phyloP scores from a whole-genome alignment of 2,797 vertebrate genomes.

The Gambelia wislizenii region DNA sequence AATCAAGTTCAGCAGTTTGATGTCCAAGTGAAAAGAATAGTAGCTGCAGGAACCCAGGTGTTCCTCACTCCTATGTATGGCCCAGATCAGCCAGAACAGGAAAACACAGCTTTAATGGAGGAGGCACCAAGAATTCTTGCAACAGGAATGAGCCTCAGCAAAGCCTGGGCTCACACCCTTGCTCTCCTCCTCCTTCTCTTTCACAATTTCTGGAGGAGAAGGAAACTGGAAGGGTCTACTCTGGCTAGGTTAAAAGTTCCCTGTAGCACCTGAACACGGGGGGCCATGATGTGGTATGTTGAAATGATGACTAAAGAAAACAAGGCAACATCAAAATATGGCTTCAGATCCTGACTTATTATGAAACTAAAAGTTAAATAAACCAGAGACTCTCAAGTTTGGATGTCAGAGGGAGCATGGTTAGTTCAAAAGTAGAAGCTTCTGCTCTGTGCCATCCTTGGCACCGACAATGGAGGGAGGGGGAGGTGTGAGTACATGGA shows the following conservation, averaged over 20 bases:
- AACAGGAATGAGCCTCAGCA: not conserved
- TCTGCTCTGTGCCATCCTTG: not conserved
- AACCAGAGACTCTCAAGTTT: not conserved
- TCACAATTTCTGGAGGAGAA: too few relatives aligned
- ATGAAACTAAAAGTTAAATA: not conserved
- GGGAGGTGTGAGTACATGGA: not conserved
- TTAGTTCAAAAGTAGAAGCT: not conserved
- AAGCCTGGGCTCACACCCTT: too few relatives aligned
- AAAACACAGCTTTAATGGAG: not conserved
- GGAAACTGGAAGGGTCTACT: not conserved
- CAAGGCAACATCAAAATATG: not conserved
- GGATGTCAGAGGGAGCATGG: not conserved
- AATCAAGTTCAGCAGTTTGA: rapidly evolving
- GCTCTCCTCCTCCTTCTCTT: too few relatives aligned
- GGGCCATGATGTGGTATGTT: not conserved
- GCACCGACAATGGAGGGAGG: not conserved
- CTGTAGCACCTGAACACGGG: too few relatives aligned
- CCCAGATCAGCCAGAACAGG: not conserved
- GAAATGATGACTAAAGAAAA: not conserved
- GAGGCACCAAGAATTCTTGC: not conserved
- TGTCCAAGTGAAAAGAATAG: not conserved
- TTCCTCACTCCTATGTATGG: not conserved
- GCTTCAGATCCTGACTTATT: not conserved
- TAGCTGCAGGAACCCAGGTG: not conserved
- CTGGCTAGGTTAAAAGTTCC: too few relatives aligned